Percentiles rank a stretch among this genome's conserved stretches.
phyloP scores from a whole-genome alignment of 2,888 invertebrate species.

The Lymantria dispar region DNA sequence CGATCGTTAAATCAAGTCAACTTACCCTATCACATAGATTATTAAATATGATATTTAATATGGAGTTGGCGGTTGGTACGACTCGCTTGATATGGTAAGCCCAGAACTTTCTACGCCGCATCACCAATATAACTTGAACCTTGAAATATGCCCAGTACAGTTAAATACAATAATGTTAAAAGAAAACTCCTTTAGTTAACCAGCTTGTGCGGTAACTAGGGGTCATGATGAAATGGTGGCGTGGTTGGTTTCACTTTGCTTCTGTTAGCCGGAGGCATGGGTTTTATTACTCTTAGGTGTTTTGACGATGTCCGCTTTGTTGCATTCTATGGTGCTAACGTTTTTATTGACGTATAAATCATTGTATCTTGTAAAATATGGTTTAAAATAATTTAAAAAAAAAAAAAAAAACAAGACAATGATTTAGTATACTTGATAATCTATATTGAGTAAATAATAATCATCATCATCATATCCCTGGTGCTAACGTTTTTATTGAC shows the following conservation, averaged over 20 bases:
- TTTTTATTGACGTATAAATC: conserved; percentile 46
- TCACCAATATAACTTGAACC: conserved; percentile 43
- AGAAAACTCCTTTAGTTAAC: neutral
- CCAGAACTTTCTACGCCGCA: conserved; percentile 58
- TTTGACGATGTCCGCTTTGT: conserved; percentile 48
- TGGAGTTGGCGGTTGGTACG: conserved; percentile 39
- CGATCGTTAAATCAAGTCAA: conserved; percentile 26
- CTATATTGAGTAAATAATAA: too few relatives aligned
- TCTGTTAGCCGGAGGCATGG: conserved; percentile 60
- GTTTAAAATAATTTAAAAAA: conserved; percentile 15
- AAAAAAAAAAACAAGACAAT: too few relatives aligned
- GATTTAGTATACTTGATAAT: too few relatives aligned
- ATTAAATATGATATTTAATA: conserved; percentile 56
- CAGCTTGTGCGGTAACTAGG: conserved; percentile 15
- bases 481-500: conserved; percentile 50
- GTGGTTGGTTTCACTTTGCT: conserved; percentile 60
- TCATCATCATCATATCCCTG: too few relatives aligned
- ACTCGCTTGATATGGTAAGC: conserved; percentile 63
- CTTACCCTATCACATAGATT: conserved; percentile 32
- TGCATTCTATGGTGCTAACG: conserved; percentile 41
- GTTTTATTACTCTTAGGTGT: conserved; percentile 59
- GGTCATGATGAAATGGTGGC: conserved; percentile 42
- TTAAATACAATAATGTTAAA: conserved; percentile 16
- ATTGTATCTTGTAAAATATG: conserved; percentile 25
- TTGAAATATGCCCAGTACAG: conserved; percentile 11